Percentiles rank a stretch among this genome's conserved stretches.
Evolutionary conservation across 2,888 invertebrate species (phyloP).

Genomic region (Panzeria rudis): DNA sequence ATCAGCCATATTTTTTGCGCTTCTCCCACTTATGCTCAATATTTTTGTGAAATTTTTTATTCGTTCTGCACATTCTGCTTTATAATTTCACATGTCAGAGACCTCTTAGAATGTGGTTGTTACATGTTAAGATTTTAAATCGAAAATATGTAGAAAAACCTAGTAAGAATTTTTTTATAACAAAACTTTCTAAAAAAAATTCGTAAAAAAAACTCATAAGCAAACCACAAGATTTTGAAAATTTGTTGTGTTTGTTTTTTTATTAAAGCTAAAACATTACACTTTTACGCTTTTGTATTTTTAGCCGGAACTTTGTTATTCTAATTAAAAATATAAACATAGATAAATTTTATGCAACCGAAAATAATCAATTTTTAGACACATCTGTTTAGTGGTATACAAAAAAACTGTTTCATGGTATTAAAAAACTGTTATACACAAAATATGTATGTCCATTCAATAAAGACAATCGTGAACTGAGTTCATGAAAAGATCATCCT

Average conservation of each 20-base stretch:
- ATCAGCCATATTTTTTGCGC: slow-evolving; percentile 49
- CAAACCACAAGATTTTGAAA: background rate
- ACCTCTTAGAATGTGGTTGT: slow-evolving; percentile 3
- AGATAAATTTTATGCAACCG: background rate
- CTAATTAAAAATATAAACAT: background rate
- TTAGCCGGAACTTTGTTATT: background rate
- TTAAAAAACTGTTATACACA: no score
- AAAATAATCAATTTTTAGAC: no score
- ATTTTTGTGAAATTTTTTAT: background rate
- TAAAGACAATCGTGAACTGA: no score
- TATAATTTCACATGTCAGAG: slow-evolving; percentile 2
- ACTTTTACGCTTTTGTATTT: background rate
- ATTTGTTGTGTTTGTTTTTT: background rate
- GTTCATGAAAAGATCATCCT: no score
- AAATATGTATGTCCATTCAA: no score
- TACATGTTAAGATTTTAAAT: background rate
- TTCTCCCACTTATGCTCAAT: slow-evolving; percentile 46
- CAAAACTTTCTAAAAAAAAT: background rate
- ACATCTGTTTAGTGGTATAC: no score
- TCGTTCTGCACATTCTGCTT: background rate
- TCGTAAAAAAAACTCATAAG: background rate
- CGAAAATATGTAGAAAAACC: background rate
- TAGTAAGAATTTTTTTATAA: background rate
- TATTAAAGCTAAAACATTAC: background rate
- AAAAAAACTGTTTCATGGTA: no score